These are phyloP conservation scores for Parotocinclus haroldoi DNA, from an alignment of 2,797 vertebrate genomes.

Conservation along the genomic window DNA sequence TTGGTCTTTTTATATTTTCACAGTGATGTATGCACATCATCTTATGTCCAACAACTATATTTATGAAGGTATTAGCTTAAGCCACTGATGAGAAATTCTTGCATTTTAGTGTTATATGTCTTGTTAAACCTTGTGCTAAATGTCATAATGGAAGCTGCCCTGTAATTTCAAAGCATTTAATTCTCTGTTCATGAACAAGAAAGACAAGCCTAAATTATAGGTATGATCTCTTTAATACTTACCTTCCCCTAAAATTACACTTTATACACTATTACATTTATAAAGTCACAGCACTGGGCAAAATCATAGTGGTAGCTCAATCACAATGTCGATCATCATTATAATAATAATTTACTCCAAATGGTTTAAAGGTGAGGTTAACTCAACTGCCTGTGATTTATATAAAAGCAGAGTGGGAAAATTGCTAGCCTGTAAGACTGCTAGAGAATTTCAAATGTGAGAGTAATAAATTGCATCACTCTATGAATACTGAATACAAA, in stretches of 20 bases:
- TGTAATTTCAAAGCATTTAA: constrained; percentile 18
- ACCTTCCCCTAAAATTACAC: constrained; percentile 29
- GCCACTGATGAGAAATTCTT: too few species aligned
- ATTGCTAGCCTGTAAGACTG: not conserved
- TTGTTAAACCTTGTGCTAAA: not conserved
- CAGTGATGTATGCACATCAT: too few species aligned
- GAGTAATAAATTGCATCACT: too few species aligned
- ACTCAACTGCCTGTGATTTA: not conserved
- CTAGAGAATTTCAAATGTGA: too few species aligned
- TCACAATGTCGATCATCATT: constrained; percentile 10
- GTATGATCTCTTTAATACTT: constrained; percentile 12
- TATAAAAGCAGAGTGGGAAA: too few species aligned
- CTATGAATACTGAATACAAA: too few species aligned
- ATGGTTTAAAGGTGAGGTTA: not conserved
- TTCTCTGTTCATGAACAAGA: constrained; percentile 25
- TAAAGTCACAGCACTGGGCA: not conserved
- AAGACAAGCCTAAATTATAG: constrained; percentile 25
- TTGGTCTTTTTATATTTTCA: too few species aligned
- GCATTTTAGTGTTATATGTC: too few species aligned
- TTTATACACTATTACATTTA: constrained; percentile 20
- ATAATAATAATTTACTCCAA: not conserved
- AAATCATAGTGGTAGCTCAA: constrained; percentile 18
- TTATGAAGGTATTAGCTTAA: too few species aligned
- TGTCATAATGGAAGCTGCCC: too few species aligned
- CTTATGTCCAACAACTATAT: too few species aligned